phyloP scores from a whole-genome alignment of 2,888 invertebrate species.

The Lacanobia wlatinum region DNA sequence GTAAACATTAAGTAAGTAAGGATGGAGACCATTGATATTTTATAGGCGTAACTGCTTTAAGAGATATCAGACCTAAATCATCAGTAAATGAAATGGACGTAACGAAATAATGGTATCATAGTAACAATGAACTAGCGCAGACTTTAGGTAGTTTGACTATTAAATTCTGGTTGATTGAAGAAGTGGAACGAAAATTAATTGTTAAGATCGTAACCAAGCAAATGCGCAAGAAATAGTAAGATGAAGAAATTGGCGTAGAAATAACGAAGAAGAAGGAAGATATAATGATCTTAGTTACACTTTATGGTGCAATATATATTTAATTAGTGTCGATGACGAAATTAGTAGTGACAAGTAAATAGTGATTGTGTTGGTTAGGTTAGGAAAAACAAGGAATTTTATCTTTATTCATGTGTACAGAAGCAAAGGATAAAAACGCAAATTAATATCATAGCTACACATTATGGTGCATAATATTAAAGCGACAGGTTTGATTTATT shows the following conservation, averaged over 20 bases:
- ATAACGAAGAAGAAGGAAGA: not conserved
- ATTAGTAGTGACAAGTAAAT: conserved; percentile 4
- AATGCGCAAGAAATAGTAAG: not conserved
- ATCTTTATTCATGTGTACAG: no score
- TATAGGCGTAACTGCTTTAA: not conserved
- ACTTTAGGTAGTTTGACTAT: no score
- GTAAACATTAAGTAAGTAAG: not conserved
- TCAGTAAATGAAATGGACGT: not conserved
- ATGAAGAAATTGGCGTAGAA: not conserved
- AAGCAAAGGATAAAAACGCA: no score
- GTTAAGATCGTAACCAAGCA: not conserved
- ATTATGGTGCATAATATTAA: not conserved
- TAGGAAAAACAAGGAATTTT: not conserved
- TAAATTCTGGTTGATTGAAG: not conserved
- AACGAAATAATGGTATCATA: no score
- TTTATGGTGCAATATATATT: conserved; percentile 9
- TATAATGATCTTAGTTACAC: not conserved
- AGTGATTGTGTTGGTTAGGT: not conserved
- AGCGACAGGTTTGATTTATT: not conserved
- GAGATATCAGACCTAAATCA: no score
- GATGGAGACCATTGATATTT: not conserved
- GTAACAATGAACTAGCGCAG: no score
- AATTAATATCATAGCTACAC: no score
- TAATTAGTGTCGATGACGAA: conserved; percentile 1
- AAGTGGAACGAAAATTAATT: not conserved